A percentile compares a stretch with the other conserved stretches of the same genome.
Conservation (phyloP, 2,888 invertebrate species). For the Amphimallon solstitiale region DNA sequence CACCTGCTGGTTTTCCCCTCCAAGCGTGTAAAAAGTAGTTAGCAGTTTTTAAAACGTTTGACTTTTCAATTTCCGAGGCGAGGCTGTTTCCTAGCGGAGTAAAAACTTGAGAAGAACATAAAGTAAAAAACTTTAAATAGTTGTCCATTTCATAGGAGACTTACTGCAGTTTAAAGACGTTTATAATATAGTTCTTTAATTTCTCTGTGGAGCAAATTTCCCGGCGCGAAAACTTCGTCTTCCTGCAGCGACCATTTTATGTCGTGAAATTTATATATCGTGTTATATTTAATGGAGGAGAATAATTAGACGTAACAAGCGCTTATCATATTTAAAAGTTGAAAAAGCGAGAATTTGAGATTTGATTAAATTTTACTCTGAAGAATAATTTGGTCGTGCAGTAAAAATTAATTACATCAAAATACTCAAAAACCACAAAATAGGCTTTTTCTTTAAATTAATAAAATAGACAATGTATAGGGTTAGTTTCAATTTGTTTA, state of each 20-base stretch:
- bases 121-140: conserved; percentile 9
- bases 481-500: no score
- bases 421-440: no score
- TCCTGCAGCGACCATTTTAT: neutral
- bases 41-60: conserved; percentile 9
- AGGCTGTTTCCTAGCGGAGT: conserved; percentile 5
- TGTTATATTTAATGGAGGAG: neutral
- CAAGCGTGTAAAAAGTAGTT: conserved; percentile 7
- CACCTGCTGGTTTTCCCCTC: neutral
- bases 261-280: neutral
- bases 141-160: neutral
- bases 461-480: no score
- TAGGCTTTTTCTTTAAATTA: no score
- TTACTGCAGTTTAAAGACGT: conserved; percentile 21
- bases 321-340: no score
- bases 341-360: no score
- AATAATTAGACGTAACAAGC: neutral
- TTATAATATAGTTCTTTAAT: conserved; percentile 9
- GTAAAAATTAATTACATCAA: no score
- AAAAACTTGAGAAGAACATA: neutral
- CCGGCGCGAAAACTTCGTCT: neutral
- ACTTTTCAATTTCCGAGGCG: conserved; percentile 20
- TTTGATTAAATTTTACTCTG: no score
- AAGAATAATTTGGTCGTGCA: no score
- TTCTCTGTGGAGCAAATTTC: conserved; percentile 3